These are phyloP conservation scores for Macroteleia sp. DNA, from an alignment of 2,888 invertebrate species.

Conservation along the genomic window DNA sequence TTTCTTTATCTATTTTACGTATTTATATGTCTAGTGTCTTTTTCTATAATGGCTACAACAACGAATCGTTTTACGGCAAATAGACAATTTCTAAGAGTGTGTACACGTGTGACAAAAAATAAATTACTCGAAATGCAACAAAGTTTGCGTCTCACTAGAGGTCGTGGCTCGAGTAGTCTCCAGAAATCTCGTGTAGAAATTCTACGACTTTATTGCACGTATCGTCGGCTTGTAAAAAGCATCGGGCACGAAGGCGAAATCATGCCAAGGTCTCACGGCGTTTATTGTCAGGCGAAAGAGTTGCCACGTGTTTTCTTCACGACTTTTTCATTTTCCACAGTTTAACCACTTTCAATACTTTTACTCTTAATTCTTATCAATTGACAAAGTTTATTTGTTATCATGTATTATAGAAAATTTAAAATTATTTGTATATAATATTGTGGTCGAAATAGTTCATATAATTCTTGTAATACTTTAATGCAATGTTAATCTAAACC, in stretches of 20 bases:
- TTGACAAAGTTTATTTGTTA: too few relatives aligned
- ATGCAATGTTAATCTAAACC: too few relatives aligned
- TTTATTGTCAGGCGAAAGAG: slow-evolving; percentile 66
- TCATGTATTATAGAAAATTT: too few relatives aligned
- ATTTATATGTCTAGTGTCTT: too few relatives aligned
- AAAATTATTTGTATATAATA: too few relatives aligned
- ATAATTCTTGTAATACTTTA: too few relatives aligned
- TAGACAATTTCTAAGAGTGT: too few relatives aligned
- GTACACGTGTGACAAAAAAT: too few relatives aligned
- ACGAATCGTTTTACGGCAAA: too few relatives aligned
- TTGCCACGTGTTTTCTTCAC: slow-evolving; percentile 44
- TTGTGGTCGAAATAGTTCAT: too few relatives aligned
- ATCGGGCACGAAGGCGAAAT: slow-evolving; percentile 59
- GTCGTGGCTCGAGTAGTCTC: slow-evolving; percentile 40
- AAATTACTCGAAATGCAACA: slow-evolving; percentile 36
- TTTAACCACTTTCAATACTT: not conserved
- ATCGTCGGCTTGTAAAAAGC: slow-evolving; percentile 66
- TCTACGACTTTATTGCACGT: slow-evolving; percentile 55
- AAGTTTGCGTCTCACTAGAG: slow-evolving; percentile 14
- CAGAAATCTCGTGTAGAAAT: slow-evolving; percentile 55
- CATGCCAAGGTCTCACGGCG: slow-evolving; percentile 71
- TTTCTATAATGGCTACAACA: too few relatives aligned
- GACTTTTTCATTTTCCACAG: slow-evolving; percentile 22
- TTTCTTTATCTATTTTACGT: too few relatives aligned
- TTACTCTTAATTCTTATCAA: not conserved